Evolutionary conservation across 2,113 vertebrate genomes (phyloP).

Genomic region (Origma solitaria): DNA sequence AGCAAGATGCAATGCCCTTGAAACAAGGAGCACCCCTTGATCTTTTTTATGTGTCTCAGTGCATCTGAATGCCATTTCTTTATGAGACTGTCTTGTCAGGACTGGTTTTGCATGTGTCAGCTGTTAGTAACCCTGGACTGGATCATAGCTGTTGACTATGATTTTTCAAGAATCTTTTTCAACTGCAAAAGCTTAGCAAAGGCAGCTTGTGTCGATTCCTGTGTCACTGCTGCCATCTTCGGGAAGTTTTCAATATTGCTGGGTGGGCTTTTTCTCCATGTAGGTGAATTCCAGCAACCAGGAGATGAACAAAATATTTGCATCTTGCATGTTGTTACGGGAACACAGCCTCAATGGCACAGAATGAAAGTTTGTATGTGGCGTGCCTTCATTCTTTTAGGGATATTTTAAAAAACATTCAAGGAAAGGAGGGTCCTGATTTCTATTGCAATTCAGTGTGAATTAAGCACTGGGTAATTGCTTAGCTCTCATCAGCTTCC

Average conservation of each 20-base stretch:
- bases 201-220: not conserved
- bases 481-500: not conserved
- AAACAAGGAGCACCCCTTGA: conserved; percentile 16
- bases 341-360: not conserved
- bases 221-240: conserved; percentile 69
- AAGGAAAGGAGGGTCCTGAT: not conserved
- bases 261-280: not conserved
- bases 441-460: not conserved
- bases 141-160: not conserved
- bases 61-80: not conserved
- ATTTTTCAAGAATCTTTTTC: not conserved
- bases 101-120: conserved; percentile 35
- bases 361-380: not conserved
- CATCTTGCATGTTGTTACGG: not conserved
- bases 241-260: not conserved
- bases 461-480: not conserved
- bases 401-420: not conserved
- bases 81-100: conserved; percentile 13
- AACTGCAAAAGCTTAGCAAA: not conserved
- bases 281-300: not conserved
- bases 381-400: not conserved
- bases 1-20: not conserved
- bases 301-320: not conserved
- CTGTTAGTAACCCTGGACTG: not conserved
- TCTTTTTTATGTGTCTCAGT: not conserved